A percentile compares a stretch with the other conserved stretches of the same genome.
Evolutionary conservation across 2,797 vertebrate species (phyloP).

Genomic region (Sitta carolinensis): DNA sequence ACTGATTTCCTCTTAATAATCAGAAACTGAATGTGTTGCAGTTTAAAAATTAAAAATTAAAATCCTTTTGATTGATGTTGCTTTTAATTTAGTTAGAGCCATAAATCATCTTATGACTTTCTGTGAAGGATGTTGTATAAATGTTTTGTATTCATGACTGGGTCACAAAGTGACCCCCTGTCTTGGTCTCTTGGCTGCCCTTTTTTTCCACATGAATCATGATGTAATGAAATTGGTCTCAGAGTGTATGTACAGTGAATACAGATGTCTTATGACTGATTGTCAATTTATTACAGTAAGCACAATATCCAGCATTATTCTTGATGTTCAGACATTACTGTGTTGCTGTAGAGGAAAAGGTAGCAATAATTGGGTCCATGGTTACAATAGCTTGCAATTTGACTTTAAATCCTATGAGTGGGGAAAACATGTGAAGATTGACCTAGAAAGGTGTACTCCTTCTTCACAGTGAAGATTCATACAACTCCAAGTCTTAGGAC

Average conservation of each 20-base stretch:
- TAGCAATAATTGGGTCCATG: background rate
- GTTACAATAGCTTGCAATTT: background rate
- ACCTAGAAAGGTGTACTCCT: background rate
- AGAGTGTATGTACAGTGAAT: background rate
- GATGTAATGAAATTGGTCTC: constrained; percentile 36
- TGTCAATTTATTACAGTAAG: background rate
- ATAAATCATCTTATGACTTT: constrained; percentile 40
- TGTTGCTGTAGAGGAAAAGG: background rate
- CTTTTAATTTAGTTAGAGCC: constrained; percentile 49
- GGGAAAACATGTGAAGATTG: background rate
- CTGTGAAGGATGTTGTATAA: background rate
- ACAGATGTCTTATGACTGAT: background rate
- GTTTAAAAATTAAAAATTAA: constrained; percentile 45
- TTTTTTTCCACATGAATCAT: constrained; percentile 1
- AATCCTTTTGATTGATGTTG: constrained; percentile 33
- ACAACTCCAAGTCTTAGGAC: background rate
- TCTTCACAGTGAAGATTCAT: background rate
- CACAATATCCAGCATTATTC: background rate
- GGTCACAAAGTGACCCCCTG: background rate
- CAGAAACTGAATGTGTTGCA: background rate
- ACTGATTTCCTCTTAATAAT: background rate
- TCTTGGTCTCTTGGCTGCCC: background rate
- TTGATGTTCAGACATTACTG: background rate
- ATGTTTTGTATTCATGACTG: background rate
- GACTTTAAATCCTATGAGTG: background rate